Evolutionary conservation across 2,113 vertebrate species (phyloP), one percentile per base, ranked within the genome.

Genomic region (Gobius niger): DNA sequence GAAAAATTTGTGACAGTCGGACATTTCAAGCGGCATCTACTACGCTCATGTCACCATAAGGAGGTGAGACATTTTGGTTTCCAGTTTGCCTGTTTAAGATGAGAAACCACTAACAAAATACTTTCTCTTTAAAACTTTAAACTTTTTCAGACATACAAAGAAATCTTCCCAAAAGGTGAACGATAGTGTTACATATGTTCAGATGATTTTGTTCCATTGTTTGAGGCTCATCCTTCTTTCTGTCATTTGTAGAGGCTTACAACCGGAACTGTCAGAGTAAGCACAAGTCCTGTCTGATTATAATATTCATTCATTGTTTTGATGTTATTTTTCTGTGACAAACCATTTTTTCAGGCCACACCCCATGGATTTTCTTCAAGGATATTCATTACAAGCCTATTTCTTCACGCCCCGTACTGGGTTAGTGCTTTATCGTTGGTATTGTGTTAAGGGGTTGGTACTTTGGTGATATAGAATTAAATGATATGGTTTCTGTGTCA

Each of bases 31-130:
- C 0, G 7, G 52, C 0, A 40, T 79, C 13, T 65, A 12, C 1
- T 0, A 14, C 0, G 1, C 0, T 87, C 0, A 0, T 0, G 0
- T 0, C 1, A 0, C 15, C 85, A 87, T 76, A 7, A 0, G 15
- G 5, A 68, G 80, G 85, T 85, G 24, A 34, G 82, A 7, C 7
- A 19, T 68, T 47, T 24, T 46, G 4, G 44, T 7, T 46, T 46
- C 18, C 13, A 14, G 12, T 50, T 50, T 14, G 6, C 47, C 9
- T 9, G 5, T 44, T 9, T 60, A 9, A n/a, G 42, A 8, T n/a
- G 7, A 42, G 41, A 9, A 60, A 2, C 9, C 57, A n/a, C 15
- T 7, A 44, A 42, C 2, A n/a, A 3, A 9, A 9, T 15, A 15
- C 5, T 42, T 16, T 44, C n/a, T 50, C 14, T 50, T 1, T 50